Conservation (phyloP, 2,113 vertebrate genomes). For the Heteronetta atricapilla region DNA sequence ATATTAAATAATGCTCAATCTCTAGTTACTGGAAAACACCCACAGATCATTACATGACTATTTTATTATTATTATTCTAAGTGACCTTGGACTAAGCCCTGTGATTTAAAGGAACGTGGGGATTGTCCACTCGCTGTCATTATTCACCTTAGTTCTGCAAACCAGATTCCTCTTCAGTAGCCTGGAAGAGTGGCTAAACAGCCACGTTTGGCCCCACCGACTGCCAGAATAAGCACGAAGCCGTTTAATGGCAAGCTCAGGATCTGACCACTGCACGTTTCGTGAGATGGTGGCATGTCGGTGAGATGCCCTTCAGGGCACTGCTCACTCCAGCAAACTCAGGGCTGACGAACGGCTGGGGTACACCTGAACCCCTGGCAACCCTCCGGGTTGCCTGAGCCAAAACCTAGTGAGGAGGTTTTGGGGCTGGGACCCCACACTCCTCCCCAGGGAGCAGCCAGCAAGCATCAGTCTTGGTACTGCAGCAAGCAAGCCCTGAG, state of each 20-base stretch:
- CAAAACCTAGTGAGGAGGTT: neutral
- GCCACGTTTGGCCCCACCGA: neutral
- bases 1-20: neutral
- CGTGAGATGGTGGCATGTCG: too few species aligned
- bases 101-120: neutral
- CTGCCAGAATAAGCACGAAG: neutral
- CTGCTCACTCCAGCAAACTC: neutral
- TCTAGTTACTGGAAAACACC: slow-evolving; percentile 22
- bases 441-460: neutral
- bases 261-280: neutral
- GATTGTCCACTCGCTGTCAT: neutral
- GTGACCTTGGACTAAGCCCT: neutral
- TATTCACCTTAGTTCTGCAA: neutral
- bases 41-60: neutral
- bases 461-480: too few species aligned
- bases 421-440: too few species aligned
- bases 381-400: neutral
- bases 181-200: neutral
- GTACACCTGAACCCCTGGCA: neutral
- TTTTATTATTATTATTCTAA: neutral
- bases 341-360: too few species aligned
- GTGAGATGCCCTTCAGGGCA: neutral
- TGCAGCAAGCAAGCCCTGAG: neutral
- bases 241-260: neutral
- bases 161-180: neutral